Evolutionary conservation across 2,113 vertebrate genomes (phyloP).

Genomic region (Tupaia chinensis): DNA sequence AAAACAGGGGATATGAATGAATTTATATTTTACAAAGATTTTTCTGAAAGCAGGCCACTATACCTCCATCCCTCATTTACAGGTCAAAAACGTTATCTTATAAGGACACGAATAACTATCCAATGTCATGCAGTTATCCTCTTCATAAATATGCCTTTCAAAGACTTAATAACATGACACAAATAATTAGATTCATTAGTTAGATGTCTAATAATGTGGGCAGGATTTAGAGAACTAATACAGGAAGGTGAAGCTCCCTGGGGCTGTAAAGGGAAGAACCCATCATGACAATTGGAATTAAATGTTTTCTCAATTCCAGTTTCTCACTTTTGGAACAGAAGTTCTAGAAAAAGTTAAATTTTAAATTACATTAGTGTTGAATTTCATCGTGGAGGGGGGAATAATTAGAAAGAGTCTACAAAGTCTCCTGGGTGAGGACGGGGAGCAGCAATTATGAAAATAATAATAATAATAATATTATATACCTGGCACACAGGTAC

Average conservation of each 20-base stretch:
- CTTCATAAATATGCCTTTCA: not conserved
- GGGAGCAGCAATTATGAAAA: not conserved
- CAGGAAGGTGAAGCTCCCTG: not conserved
- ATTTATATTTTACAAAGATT: not conserved
- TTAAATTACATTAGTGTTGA: not conserved
- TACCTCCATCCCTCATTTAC: not conserved
- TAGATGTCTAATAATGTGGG: not conserved
- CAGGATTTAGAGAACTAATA: not conserved
- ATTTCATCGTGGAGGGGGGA: not conserved
- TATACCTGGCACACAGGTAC: not conserved
- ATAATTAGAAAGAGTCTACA: not conserved
- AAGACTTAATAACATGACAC: not conserved
- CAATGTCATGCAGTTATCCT: not conserved
- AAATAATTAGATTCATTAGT: not conserved
- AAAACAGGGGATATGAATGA: not conserved
- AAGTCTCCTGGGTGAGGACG: rapidly evolving
- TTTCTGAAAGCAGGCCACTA: not conserved
- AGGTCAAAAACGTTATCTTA: not conserved
- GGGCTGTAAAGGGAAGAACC: not conserved
- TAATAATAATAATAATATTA: not conserved
- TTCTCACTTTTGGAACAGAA: not conserved
- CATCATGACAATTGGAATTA: not conserved
- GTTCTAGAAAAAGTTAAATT: not conserved
- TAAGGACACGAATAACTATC: not conserved
- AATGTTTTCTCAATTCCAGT: not conserved